A percentile compares a stretch with the other conserved stretches of the same genome.
These are phyloP conservation scores for Phataginus tricuspis DNA, from an alignment of 2,797 vertebrate species.

Conservation along the genomic window DNA sequence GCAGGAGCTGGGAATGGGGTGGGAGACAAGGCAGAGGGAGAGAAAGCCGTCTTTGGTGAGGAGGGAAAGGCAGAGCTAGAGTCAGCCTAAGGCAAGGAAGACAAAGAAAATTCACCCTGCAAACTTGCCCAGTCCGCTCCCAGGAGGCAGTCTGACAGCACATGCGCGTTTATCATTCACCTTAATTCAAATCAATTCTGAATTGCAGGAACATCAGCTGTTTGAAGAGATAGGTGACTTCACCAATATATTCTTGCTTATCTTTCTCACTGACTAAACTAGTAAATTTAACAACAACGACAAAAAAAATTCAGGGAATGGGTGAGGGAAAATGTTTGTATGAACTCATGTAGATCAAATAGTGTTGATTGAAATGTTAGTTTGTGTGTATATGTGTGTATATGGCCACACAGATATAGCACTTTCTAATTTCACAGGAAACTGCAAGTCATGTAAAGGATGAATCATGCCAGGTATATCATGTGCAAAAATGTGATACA, in stretches of 20 bases:
- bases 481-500: not conserved
- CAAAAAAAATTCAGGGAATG: constrained; percentile 22
- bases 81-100: not conserved
- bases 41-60: not conserved
- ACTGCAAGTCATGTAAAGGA: not conserved
- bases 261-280: constrained; percentile 71
- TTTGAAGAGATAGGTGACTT: constrained; percentile 77
- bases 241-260: constrained; percentile 66
- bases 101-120: constrained; percentile 64
- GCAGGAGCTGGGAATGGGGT: not conserved
- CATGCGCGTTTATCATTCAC: constrained; percentile 55
- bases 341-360: not conserved
- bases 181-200: constrained; percentile 79
- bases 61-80: not conserved
- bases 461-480: not conserved
- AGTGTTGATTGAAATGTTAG: not conserved
- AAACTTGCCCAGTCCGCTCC: constrained; percentile 14
- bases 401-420: not conserved
- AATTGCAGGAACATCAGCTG: constrained; percentile 72
- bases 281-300: constrained; percentile 71
- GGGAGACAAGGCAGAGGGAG: not conserved
- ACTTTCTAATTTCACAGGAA: constrained; percentile 1
- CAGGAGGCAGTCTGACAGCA: not conserved
- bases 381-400: not conserved
- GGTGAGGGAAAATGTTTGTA: not conserved